Percentiles rank a stretch among this genome's conserved stretches.
These are phyloP conservation scores for Dinoponera quadriceps DNA, from an alignment of 1,140 invertebrate species.

Conservation along the genomic window DNA sequence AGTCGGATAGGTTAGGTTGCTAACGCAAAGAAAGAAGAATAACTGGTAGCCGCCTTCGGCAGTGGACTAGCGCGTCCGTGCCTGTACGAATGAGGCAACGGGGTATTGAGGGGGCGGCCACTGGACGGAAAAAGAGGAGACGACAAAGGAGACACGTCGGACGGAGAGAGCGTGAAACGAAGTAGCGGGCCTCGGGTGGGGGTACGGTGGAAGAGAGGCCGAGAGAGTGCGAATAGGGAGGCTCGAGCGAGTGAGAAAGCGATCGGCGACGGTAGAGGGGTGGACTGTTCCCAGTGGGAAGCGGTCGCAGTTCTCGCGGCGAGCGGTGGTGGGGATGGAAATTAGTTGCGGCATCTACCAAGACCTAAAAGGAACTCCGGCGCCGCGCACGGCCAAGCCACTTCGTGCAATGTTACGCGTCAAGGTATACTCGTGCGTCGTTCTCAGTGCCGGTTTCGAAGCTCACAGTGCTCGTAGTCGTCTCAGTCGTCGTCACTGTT, in stretches of 20 bases:
- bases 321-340: conserved; percentile 80
- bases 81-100: conserved; percentile 62
- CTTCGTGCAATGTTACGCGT: conserved; percentile 84
- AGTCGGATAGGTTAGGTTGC: conserved; percentile 68
- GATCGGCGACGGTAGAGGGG: conserved; percentile 68
- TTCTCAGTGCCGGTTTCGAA: conserved; percentile 71
- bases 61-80: conserved; percentile 70
- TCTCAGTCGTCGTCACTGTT: conserved; percentile 70
- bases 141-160: conserved; percentile 32
- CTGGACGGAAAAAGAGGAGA: conserved; percentile 47
- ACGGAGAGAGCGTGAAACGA: conserved; percentile 42
- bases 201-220: conserved; percentile 42
- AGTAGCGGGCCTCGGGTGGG: conserved; percentile 51
- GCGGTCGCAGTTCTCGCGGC: conserved; percentile 69
- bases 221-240: conserved; percentile 38
- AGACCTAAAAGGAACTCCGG: conserved; percentile 82
- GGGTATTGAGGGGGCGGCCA: conserved; percentile 48
- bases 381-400: conserved; percentile 78
- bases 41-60: conserved; percentile 70
- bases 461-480: conserved; percentile 66
- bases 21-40: conserved; percentile 77
- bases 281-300: conserved; percentile 78
- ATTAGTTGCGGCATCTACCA: conserved; percentile 85
- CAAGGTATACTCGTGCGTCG: conserved; percentile 78
- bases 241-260: conserved; percentile 37